Percentiles rank a stretch among this genome's conserved stretches.
phyloP scores from a whole-genome alignment of 2,888 invertebrate species.

The Leptinotarsa rubiginosa region DNA sequence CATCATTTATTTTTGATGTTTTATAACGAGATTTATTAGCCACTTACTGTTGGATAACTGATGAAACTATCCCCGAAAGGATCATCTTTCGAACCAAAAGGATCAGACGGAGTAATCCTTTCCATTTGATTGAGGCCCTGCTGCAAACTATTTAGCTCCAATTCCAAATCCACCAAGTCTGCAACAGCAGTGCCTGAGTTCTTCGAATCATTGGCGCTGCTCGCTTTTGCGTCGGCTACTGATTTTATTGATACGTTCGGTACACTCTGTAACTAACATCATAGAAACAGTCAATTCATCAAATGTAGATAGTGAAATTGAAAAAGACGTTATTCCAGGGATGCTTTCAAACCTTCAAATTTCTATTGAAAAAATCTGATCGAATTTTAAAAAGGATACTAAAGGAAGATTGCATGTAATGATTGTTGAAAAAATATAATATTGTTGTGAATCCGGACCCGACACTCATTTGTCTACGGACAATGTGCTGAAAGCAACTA shows the following conservation, averaged over 20 bases:
- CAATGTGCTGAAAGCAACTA: too few species aligned
- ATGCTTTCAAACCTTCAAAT: too few species aligned
- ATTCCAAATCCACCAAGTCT: constrained; percentile 87
- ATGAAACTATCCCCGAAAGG: constrained; percentile 84
- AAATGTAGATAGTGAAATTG: not conserved
- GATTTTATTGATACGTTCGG: constrained; percentile 55
- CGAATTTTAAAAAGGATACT: too few species aligned
- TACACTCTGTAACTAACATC: constrained; percentile 50
- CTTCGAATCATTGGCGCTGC: constrained; percentile 50
- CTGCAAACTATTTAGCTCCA: constrained; percentile 86
- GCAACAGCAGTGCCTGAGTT: constrained; percentile 73
- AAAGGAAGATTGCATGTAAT: too few species aligned
- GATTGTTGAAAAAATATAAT: too few species aligned
- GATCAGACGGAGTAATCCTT: constrained; percentile 81
- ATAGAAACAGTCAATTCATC: constrained; percentile 25
- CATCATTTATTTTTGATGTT: not conserved
- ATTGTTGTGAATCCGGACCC: too few species aligned
- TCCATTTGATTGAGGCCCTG: constrained; percentile 91
- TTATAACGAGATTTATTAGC: not conserved
- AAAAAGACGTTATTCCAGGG: not conserved
- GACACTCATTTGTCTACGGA: too few species aligned
- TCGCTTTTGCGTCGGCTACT: constrained; percentile 50
- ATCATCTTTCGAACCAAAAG: constrained; percentile 73
- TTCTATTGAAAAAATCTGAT: too few species aligned
- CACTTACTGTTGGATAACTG: constrained; percentile 55